These are phyloP conservation scores for Drosophila ogumai DNA, from an alignment of 1,140 invertebrate genomes.

Conservation along the genomic window DNA sequence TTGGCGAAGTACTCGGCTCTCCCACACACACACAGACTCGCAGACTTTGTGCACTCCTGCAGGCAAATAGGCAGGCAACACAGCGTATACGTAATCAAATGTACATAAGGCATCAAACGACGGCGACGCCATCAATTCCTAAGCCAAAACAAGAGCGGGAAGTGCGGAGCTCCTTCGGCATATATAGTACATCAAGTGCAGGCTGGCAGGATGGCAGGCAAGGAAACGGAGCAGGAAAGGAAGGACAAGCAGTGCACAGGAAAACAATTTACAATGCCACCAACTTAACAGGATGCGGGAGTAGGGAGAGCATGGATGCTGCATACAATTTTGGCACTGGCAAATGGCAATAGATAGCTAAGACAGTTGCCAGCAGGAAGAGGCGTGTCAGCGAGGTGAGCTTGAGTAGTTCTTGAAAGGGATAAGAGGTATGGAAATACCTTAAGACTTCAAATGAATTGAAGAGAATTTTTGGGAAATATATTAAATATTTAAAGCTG, in stretches of 20 bases:
- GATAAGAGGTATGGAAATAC: no score
- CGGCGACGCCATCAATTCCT: slow-evolving; percentile 61
- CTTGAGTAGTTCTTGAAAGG: neutral
- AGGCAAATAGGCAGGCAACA: slow-evolving; percentile 65
- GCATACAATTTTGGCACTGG: slow-evolving; percentile 75
- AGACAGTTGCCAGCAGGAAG: slow-evolving; percentile 37
- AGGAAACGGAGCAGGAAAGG: slow-evolving; percentile 50
- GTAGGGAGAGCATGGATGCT: slow-evolving; percentile 1
- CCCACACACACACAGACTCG: neutral
- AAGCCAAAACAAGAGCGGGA: slow-evolving; percentile 51
- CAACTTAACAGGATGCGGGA: slow-evolving; percentile 52
- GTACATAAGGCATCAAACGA: slow-evolving; percentile 64
- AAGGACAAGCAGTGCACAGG: slow-evolving; percentile 60
- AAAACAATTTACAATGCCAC: slow-evolving; percentile 81
- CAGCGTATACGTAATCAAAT: slow-evolving; percentile 71
- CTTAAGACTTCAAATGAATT: neutral
- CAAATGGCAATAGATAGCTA: slow-evolving; percentile 64
- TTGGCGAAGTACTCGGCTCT: slow-evolving; percentile 19
- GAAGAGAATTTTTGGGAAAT: neutral
- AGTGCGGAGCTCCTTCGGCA: slow-evolving; percentile 27
- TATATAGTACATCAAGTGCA: slow-evolving; percentile 55
- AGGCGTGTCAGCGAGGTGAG: slow-evolving; percentile 26
- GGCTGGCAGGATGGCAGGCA: slow-evolving; percentile 24
- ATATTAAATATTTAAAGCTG: neutral
- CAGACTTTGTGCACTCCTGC: slow-evolving; percentile 49